Evolutionary conservation across 2,888 invertebrate species (phyloP), one percentile per base, ranked within the genome.

Genomic region (Pardosa pseudoannulata): DNA sequence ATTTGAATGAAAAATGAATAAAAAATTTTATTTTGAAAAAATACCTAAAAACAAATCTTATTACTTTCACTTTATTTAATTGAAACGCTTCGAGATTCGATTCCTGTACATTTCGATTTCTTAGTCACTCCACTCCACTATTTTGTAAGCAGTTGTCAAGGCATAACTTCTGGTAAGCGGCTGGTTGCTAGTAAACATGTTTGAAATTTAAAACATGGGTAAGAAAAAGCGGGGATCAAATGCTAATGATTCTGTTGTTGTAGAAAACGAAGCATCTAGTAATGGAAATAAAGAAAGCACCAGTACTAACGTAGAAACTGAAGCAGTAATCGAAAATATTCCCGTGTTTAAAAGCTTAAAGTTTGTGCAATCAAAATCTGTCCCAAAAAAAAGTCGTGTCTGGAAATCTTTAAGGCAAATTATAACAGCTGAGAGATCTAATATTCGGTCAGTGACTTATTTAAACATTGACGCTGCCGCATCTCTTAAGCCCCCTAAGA

Each of bases 321-420:
- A 87, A 31, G 62, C 16, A 32, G 32, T 28, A 0, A 1, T 32
- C 28, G 87, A 87, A 68, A 73, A 79, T 32, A 76, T 82, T 31
- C 87, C 85, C 28, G 29, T 83, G 31, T 79, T 87, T 74, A 79
- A 88, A 76, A 78, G 82, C 56, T 36, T 56, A 1, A 82, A 87
- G 36, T 82, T 79, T 62, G 80, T 83, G 32, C 92, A 92, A 89
- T 91, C 92, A 1, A 91, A 91, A 39, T 80, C 89, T 9, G 90
- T 91, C 9, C 91, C 90, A 13, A 93, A 94, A 89, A 97, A 96
- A 91, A 96, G 96, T 91, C 94, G 96, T 89, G 94, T 95, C 89
- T 97, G 97, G 96, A 95, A 96, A 91, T 96, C 96, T 6, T 91
- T 97, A 70, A 97, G 97, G 91, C 97, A 97, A 93, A 96, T 97